phyloP scores from a whole-genome alignment of 2,797 vertebrate species.

The Sebastes steindachneri region DNA sequence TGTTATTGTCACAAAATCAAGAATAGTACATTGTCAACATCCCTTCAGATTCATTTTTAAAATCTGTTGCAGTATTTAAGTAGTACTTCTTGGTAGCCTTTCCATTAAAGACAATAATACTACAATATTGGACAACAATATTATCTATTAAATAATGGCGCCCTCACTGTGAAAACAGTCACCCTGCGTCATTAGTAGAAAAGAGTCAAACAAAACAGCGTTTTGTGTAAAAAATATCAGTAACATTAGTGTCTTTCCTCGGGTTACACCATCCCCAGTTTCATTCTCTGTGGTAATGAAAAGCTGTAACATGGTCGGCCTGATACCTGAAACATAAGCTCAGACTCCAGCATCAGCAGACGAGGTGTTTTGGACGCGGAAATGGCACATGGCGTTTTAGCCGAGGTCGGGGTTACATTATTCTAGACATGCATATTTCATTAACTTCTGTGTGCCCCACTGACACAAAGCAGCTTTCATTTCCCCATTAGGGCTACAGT shows the following conservation, averaged over 20 bases:
- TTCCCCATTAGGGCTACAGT: slow-evolving; percentile 61
- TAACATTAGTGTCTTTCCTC: slow-evolving; percentile 3
- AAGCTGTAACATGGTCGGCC: slow-evolving; percentile 25
- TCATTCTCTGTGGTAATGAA: slow-evolving; percentile 24
- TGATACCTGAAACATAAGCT: slow-evolving; percentile 39
- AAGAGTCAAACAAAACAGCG: not conserved
- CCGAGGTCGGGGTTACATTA: slow-evolving; percentile 52
- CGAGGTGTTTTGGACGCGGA: slow-evolving; percentile 44
- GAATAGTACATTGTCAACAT: not conserved
- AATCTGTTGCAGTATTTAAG: not conserved
- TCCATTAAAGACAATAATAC: not conserved
- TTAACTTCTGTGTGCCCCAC: slow-evolving; percentile 60
- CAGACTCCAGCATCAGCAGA: slow-evolving; percentile 18
- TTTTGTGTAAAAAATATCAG: slow-evolving; percentile 8
- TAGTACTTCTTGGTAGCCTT: not conserved
- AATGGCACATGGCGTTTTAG: slow-evolving; percentile 39
- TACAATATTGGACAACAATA: not conserved
- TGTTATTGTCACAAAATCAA: not conserved
- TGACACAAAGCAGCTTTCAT: slow-evolving; percentile 74
- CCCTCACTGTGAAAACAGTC: not conserved
- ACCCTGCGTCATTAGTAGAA: not conserved
- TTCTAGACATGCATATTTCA: slow-evolving; percentile 68
- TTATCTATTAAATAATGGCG: not conserved
- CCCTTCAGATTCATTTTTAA: not conserved
- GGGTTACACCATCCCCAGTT: slow-evolving; percentile 7